A percentile compares a stretch with the other conserved stretches of the same genome.
phyloP scores from a whole-genome alignment of 2,888 invertebrate species.

The Syrista parreyssii region DNA sequence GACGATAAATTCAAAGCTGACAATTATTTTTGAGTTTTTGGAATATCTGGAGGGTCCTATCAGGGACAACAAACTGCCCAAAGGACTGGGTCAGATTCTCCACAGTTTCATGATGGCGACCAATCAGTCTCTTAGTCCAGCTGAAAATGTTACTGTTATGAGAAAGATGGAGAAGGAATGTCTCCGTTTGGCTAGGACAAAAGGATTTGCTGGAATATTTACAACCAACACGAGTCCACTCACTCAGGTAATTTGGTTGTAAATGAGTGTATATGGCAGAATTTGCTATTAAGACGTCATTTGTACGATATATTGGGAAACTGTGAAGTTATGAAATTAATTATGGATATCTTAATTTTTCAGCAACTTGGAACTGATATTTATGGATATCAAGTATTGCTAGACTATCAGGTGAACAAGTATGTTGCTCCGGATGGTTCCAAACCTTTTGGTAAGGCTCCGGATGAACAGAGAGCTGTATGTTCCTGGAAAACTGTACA shows the following conservation, averaged over 20 bases:
- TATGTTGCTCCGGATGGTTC: slow-evolving; percentile 79
- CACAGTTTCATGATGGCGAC: slow-evolving; percentile 93
- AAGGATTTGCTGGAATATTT: slow-evolving; percentile 79
- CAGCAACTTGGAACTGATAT: slow-evolving; percentile 87
- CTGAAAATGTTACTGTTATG: slow-evolving; percentile 84
- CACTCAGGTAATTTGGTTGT: slow-evolving; percentile 75
- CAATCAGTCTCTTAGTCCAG: slow-evolving; percentile 72
- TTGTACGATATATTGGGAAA: not conserved
- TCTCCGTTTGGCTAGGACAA: slow-evolving; percentile 73
- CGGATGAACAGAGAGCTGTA: slow-evolving; percentile 80
- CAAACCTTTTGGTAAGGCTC: slow-evolving; percentile 80
- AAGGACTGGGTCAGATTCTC: slow-evolving; percentile 76
- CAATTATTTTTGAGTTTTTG: slow-evolving; percentile 81
- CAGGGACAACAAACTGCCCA: slow-evolving; percentile 72
- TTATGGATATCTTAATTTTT: slow-evolving; percentile 2
- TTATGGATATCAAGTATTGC: slow-evolving; percentile 80
- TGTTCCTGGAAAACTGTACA: slow-evolving; percentile 80
- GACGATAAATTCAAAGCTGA: slow-evolving; percentile 75
- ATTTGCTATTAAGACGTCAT: not conserved
- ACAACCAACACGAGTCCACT: slow-evolving; percentile 90
- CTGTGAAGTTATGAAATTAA: not conserved
- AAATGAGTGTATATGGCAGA: not conserved
- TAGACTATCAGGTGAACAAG: slow-evolving; percentile 85
- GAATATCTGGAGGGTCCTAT: slow-evolving; percentile 82
- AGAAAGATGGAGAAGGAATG: slow-evolving; percentile 83